Evolutionary conservation across 2,797 vertebrate species (phyloP).

Genomic region (Ataeniobius toweri): DNA sequence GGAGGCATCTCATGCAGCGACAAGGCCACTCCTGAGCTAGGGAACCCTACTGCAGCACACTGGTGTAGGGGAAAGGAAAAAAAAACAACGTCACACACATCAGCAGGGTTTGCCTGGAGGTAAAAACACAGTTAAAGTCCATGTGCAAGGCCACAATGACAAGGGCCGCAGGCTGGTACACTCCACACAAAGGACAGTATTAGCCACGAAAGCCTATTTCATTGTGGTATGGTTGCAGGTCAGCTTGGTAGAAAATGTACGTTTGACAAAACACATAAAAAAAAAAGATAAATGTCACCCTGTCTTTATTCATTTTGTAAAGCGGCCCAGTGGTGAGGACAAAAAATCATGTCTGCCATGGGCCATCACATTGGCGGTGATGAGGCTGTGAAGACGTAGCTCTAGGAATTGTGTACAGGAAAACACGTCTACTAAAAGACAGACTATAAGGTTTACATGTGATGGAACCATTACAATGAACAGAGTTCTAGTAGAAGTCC

Average conservation of each 20-base stretch:
- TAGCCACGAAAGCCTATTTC: constrained; percentile 66
- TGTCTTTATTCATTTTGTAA: constrained; percentile 73
- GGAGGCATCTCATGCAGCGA: constrained; percentile 42
- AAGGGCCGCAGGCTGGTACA: constrained; percentile 72
- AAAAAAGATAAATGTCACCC: constrained; percentile 77
- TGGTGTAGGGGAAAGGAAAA: constrained; percentile 48
- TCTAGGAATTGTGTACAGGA: constrained; percentile 36
- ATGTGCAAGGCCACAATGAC: constrained; percentile 79
- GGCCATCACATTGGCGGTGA: constrained; percentile 50
- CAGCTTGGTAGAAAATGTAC: constrained; percentile 63
- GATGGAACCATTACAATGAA: constrained; percentile 40
- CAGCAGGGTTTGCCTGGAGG: constrained; percentile 67
- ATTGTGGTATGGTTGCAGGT: constrained; percentile 69
- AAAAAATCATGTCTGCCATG: constrained; percentile 54
- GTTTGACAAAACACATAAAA: constrained; percentile 67
- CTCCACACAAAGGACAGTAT: constrained; percentile 74
- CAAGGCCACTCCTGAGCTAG: constrained; percentile 37
- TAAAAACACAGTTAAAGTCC: constrained; percentile 74
- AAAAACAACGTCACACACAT: constrained; percentile 57
- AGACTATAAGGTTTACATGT: constrained; percentile 31
- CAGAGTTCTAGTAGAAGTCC: constrained; percentile 7
- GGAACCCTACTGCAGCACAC: constrained; percentile 58
- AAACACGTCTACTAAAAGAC: constrained; percentile 51
- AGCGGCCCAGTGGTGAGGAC: constrained; percentile 42
- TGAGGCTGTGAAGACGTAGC: constrained; percentile 46